Percentiles rank a stretch among this genome's conserved stretches.
Evolutionary conservation across 2,888 invertebrate species (phyloP).

Genomic region (Pristionchus fissidentatus): DNA sequence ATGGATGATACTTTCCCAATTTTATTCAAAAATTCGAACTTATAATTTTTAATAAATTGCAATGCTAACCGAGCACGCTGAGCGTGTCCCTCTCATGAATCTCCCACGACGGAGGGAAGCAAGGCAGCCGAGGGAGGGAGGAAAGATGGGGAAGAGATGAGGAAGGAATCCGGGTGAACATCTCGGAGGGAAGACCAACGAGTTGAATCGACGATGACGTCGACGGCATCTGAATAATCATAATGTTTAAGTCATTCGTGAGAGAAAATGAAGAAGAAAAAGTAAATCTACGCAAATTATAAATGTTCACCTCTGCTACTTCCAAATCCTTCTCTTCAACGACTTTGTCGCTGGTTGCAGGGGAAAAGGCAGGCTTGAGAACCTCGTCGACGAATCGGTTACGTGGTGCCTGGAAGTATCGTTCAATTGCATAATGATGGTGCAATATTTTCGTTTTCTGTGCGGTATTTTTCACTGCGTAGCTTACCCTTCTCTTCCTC

Average conservation of each 20-base stretch:
- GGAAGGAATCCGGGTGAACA: slow-evolving; percentile 5
- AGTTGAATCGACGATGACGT: slow-evolving; percentile 2
- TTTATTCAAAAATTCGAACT: not conserved
- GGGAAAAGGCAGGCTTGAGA: slow-evolving; percentile 15
- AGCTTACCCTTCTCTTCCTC: too few species aligned
- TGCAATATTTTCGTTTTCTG: too few species aligned
- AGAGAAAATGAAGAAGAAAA: not conserved
- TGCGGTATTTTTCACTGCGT: too few species aligned
- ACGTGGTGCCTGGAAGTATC: not conserved
- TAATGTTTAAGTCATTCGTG: not conserved
- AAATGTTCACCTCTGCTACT: not conserved
- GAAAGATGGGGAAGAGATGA: not conserved
- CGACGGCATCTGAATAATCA: not conserved
- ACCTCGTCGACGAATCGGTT: slow-evolving; percentile 12
- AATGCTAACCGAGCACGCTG: not conserved
- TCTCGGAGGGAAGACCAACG: not conserved
- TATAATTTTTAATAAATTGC: not conserved
- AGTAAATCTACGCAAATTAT: too few species aligned
- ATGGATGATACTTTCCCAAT: not conserved
- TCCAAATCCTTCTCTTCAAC: slow-evolving; percentile 14
- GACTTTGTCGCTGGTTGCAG: not conserved
- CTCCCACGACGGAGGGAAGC: slow-evolving; percentile 22
- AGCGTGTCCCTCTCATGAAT: slow-evolving; percentile 27
- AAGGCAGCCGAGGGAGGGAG: not conserved
- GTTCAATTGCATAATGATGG: too few species aligned